Percentiles rank a stretch among this genome's conserved stretches.
Conservation (phyloP, 2,888 invertebrate genomes). For the Brachylomia viminalis region DNA sequence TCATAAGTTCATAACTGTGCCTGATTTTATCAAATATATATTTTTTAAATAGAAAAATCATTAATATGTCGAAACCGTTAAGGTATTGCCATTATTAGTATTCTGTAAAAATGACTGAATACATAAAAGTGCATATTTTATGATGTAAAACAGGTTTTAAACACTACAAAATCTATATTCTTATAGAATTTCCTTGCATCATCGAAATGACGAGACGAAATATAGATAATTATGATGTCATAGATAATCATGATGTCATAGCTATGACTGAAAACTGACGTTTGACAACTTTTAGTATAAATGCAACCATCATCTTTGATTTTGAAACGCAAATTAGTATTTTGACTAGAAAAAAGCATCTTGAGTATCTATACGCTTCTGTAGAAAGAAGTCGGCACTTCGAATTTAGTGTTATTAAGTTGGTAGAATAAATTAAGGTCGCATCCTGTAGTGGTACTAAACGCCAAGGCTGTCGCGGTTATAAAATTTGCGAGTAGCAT, state of each 20-base stretch:
- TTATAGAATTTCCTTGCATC: constrained; percentile 1
- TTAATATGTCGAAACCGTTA: neutral
- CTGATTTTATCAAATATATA: neutral
- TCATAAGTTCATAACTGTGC: constrained; percentile 29
- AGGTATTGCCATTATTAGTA: constrained; percentile 19
- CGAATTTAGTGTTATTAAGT: constrained; percentile 23
- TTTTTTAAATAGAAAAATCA: neutral
- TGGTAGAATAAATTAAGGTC: neutral
- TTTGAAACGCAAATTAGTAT: constrained; percentile 63
- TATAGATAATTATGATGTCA: neutral
- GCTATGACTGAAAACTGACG: constrained; percentile 24
- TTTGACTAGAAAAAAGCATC: constrained; percentile 76
- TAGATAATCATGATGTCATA: constrained; percentile 24
- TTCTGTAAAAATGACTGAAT: constrained; percentile 30
- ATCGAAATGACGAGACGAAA: neutral
- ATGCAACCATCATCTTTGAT: constrained; percentile 67
- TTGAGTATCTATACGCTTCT: constrained; percentile 64
- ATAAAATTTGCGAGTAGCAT: neutral
- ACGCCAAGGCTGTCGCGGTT: neutral
- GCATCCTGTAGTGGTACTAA: too few relatives aligned
- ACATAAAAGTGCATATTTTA: constrained; percentile 6
- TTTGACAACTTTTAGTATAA: constrained; percentile 60
- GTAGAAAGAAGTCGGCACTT: constrained; percentile 32
- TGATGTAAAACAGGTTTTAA: constrained; percentile 30
- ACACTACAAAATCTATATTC: constrained; percentile 33